These are phyloP conservation scores for Sanderia malayensis DNA, from an alignment of 30 jellyfish, hydroid and myxozoan species.

Conservation along the genomic window DNA sequence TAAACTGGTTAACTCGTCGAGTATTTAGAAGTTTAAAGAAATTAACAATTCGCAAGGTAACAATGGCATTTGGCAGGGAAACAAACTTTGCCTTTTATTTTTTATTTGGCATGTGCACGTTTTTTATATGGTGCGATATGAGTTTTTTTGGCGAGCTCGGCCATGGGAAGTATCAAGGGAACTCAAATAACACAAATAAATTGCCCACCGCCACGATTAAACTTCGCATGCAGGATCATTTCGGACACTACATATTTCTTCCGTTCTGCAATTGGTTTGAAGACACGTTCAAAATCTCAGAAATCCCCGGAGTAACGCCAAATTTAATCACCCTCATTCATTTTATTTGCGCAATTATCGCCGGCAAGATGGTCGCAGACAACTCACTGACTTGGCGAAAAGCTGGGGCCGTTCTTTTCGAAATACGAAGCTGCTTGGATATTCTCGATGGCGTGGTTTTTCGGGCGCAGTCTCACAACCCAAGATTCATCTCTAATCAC, in stretches of 20 bases:
- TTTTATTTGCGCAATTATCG: constrained; percentile 71
- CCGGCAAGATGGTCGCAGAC: constrained; percentile 64
- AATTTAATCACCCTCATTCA: constrained; percentile 72
- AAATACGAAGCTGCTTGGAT: constrained; percentile 70
- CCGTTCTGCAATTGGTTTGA: constrained; percentile 94
- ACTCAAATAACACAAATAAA: constrained; percentile 7
- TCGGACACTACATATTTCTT: constrained; percentile 76
- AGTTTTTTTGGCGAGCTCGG: constrained; percentile 88
- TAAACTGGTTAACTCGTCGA: not conserved
- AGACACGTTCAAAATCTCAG: constrained; percentile 51
- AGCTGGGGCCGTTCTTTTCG: constrained; percentile 62
- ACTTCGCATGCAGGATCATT: constrained; percentile 93
- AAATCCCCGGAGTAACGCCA: constrained; percentile 85
- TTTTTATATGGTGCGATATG: constrained; percentile 92
- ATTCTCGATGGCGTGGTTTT: constrained; percentile 85
- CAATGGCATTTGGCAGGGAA: constrained; percentile 59
- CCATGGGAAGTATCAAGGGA: constrained; percentile 16
- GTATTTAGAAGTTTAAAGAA: not conserved
- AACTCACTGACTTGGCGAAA: constrained; percentile 61
- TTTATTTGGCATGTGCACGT: constrained; percentile 76
- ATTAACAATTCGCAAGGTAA: not conserved
- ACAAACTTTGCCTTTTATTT: constrained; percentile 75
- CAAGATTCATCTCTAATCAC: constrained; percentile 71
- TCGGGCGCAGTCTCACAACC: constrained; percentile 65
- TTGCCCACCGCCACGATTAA: constrained; percentile 57